Evolutionary conservation across 2,113 vertebrate species (phyloP).

Genomic region (Excalfactoria chinensis): DNA sequence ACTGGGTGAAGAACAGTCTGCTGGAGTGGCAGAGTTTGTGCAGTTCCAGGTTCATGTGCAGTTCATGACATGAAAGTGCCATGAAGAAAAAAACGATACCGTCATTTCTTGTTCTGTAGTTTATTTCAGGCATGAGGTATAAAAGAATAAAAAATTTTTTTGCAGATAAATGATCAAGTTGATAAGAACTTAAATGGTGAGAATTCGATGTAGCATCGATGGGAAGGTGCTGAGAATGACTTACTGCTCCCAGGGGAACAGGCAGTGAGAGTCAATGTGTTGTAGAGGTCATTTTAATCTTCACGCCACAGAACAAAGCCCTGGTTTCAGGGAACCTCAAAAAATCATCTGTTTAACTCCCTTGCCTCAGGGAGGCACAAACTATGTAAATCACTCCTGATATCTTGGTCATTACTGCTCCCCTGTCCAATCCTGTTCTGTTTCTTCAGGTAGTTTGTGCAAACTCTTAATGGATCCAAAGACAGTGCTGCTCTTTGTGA

Average conservation of each 20-base stretch:
- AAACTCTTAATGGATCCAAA: conserved; percentile 23
- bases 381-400: conserved; percentile 5
- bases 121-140: not conserved
- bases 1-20: not conserved
- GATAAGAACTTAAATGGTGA: not conserved
- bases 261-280: not conserved
- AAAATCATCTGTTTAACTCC: not conserved
- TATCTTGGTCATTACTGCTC: not conserved
- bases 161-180: not conserved
- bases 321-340: conserved; percentile 10
- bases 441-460: conserved; percentile 16
- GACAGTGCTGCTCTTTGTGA: conserved; percentile 7
- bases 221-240: not conserved
- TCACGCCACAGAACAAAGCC: not conserved
- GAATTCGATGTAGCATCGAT: not conserved
- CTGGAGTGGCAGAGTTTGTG: not conserved
- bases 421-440: not conserved
- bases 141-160: not conserved
- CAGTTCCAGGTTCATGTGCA: rapidly evolving
- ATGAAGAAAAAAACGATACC: not conserved
- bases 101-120: not conserved
- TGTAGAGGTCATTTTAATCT: conserved; percentile 29
- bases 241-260: not conserved
- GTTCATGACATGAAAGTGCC: not conserved
- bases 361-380: not conserved